A percentile compares a stretch with the other conserved stretches of the same genome.
Conservation (phyloP, 2,888 invertebrate species). For the Tipula unca region DNA sequence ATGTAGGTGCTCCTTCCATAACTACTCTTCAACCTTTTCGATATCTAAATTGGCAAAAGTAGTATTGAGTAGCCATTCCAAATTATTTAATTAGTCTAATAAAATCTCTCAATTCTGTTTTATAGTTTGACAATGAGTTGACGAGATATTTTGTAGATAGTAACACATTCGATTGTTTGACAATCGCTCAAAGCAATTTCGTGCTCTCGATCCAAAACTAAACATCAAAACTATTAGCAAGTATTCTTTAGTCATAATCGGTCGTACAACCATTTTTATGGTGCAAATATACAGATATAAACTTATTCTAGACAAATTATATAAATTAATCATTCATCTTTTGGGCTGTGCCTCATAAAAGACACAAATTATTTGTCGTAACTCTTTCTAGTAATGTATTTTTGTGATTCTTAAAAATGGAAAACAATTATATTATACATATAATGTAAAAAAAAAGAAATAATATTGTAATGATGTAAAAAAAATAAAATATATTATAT, state of each 20-base stretch:
- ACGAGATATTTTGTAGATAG: background rate
- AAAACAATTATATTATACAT: background rate
- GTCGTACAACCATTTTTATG: background rate
- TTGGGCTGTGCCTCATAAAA: background rate
- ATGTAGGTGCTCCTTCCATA: background rate
- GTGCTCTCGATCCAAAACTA: background rate
- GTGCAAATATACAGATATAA: background rate
- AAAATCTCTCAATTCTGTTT: background rate
- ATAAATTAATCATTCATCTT: background rate
- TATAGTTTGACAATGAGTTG: background rate
- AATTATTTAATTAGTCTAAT: no score
- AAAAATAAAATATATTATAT: slow-evolving; percentile 1
- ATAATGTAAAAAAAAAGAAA: background rate
- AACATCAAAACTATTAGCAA: background rate
- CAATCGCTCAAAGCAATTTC: background rate
- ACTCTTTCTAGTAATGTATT: background rate
- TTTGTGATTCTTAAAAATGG: background rate
- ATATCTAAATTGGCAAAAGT: background rate
- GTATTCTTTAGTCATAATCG: background rate
- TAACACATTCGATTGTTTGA: background rate
- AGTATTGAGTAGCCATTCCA: background rate
- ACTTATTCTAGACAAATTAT: background rate
- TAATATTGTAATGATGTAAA: background rate
- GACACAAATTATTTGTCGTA: background rate
- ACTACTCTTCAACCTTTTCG: background rate